phyloP scores from a whole-genome alignment of 2,888 invertebrate species.

The Drosophila kambysellisi region DNA sequence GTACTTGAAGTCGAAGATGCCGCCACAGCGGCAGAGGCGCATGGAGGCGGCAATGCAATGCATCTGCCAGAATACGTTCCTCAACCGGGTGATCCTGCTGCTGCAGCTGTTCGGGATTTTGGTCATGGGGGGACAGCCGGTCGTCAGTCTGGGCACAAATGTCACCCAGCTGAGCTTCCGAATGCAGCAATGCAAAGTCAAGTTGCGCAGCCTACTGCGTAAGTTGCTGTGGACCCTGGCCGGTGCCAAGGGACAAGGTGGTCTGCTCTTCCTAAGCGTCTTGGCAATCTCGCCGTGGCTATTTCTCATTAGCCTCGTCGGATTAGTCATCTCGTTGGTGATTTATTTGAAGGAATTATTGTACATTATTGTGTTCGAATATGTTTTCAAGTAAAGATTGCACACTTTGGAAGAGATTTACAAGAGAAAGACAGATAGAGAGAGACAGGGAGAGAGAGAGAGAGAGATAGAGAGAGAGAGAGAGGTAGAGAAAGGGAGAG shows the following conservation, averaged over 20 bases:
- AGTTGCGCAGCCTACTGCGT: constrained; percentile 62
- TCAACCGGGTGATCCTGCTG: constrained; percentile 46
- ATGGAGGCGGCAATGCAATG: constrained; percentile 13
- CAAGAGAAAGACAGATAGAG: neutral
- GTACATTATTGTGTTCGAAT: neutral
- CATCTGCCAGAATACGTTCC: constrained; percentile 10
- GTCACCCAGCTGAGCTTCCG: constrained; percentile 26
- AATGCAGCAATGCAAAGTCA: constrained; percentile 55
- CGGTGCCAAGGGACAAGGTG: constrained; percentile 70
- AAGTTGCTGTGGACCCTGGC: constrained; percentile 77
- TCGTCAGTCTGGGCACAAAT: neutral
- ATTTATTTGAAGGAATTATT: constrained; percentile 26
- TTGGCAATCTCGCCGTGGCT: constrained; percentile 63
- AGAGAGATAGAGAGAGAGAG: neutral
- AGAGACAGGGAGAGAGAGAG: neutral
- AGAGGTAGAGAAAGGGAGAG: neutral
- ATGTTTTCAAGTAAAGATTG: neutral
- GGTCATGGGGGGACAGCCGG: neutral
- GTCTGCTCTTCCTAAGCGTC: constrained; percentile 59
- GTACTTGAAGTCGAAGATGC: constrained; percentile 17
- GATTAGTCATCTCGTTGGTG: constrained; percentile 57
- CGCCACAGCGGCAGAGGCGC: constrained; percentile 38
- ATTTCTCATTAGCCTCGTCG: constrained; percentile 64
- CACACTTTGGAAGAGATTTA: neutral
- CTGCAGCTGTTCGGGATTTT: constrained; percentile 44